Evolutionary conservation across 2,113 vertebrate genomes (phyloP).

Genomic region (Cyprinodon variegatus): DNA sequence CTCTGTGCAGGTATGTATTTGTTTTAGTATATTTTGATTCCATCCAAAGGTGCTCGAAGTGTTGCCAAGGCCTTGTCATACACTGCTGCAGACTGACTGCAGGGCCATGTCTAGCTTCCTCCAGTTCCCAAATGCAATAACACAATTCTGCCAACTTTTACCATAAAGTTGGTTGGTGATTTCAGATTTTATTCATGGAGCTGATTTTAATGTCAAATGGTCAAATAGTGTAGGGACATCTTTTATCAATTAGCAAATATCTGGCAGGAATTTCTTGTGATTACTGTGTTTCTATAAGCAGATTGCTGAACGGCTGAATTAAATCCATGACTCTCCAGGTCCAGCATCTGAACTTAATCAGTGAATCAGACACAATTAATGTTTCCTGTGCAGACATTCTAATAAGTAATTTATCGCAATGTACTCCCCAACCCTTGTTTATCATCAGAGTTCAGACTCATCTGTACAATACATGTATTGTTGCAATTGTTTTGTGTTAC

Average conservation of each 20-base stretch:
- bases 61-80: slow-evolving; percentile 26
- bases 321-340: slow-evolving; percentile 31
- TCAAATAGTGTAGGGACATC: neutral
- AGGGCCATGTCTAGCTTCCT: slow-evolving; percentile 14
- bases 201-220: neutral
- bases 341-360: slow-evolving; percentile 66
- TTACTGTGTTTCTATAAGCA: slow-evolving; percentile 32
- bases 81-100: slow-evolving; percentile 7
- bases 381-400: slow-evolving; percentile 53
- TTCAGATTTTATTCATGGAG: too few relatives aligned
- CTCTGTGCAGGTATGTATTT: slow-evolving; percentile 31
- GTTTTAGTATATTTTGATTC: slow-evolving; percentile 34
- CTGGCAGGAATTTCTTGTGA: slow-evolving; percentile 13
- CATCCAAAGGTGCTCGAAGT: neutral
- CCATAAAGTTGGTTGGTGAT: slow-evolving; percentile 15
- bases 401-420: slow-evolving; percentile 61
- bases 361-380: slow-evolving; percentile 62
- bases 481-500: slow-evolving; percentile 40
- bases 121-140: slow-evolving; percentile 4
- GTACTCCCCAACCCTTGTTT: slow-evolving; percentile 48
- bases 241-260: slow-evolving; percentile 37
- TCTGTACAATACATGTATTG: slow-evolving; percentile 46
- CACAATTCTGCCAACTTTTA: slow-evolving; percentile 10
- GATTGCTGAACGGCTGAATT: slow-evolving; percentile 42
- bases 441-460: slow-evolving; percentile 36